Conservation (phyloP, 1,140 invertebrate species). For the Zophobas atratus region DNA sequence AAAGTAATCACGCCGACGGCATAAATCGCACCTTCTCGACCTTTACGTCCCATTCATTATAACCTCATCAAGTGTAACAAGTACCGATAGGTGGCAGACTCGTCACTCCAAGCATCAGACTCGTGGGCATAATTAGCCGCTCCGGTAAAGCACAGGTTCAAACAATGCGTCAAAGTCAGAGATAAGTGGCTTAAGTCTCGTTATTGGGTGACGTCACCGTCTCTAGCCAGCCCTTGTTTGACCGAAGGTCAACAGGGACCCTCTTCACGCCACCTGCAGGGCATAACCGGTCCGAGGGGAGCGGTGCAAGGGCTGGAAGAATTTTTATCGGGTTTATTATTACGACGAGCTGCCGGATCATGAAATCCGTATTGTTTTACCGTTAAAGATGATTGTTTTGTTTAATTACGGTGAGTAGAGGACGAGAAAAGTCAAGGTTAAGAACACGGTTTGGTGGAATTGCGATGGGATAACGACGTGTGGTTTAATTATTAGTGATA, state of each 20-base stretch:
- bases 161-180: no score
- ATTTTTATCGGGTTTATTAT: slow-evolving; percentile 19
- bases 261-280: slow-evolving; percentile 44
- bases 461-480: background rate
- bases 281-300: slow-evolving; percentile 47
- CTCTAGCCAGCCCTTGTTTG: slow-evolving; percentile 4
- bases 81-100: no score
- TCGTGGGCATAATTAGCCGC: no score
- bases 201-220: background rate
- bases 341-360: background rate
- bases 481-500: background rate
- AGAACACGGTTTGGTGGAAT: slow-evolving; percentile 1
- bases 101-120: no score
- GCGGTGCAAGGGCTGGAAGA: slow-evolving; percentile 4
- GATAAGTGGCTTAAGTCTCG: background rate
- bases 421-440: slow-evolving; percentile 27
- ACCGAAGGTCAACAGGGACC: slow-evolving; percentile 48
- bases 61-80: no score
- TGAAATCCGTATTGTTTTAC: slow-evolving; percentile 10
- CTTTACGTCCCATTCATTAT: background rate
- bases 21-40: background rate
- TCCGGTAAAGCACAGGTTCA: no score
- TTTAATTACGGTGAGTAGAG: slow-evolving; percentile 3
- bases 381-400: slow-evolving; percentile 20
- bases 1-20: background rate